Conservation (phyloP, 2,113 vertebrate species). For the Osmerus eperlanus region DNA sequence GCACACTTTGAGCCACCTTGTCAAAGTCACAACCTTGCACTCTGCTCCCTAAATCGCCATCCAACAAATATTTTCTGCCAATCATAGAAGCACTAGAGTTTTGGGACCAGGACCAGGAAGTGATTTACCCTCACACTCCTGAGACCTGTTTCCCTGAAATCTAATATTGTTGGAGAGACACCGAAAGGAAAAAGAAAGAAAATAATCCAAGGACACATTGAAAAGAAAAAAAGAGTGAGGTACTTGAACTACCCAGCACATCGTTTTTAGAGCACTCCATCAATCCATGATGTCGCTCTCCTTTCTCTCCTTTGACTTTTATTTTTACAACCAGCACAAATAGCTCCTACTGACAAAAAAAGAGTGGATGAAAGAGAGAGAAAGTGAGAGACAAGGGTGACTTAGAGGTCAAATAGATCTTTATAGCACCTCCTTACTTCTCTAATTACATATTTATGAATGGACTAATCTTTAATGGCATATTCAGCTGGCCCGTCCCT, state of each 20-base stretch:
- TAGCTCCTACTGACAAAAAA: conserved; percentile 14
- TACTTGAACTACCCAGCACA: conserved; percentile 46
- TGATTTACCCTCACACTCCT: conserved; percentile 60
- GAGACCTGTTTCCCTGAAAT: conserved; percentile 61
- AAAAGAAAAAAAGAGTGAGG: conserved; percentile 27
- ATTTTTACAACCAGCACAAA: conserved; percentile 20
- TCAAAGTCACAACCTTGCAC: conserved; percentile 40
- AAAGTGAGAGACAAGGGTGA: conserved; percentile 25
- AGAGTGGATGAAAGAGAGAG: conserved; percentile 21
- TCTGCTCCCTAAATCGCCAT: neutral
- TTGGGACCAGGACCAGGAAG: conserved; percentile 62
- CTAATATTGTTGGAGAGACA: conserved; percentile 44
- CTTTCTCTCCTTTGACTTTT: neutral
- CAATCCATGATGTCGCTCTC: conserved; percentile 27
- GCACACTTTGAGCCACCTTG: neutral
- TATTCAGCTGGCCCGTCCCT: conserved; percentile 30
- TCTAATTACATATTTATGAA: conserved; percentile 50
- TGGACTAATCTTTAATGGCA: conserved; percentile 49
- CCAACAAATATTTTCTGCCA: conserved; percentile 49
- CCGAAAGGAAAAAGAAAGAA: neutral
- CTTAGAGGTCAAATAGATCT: conserved; percentile 29
- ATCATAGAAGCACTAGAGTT: conserved; percentile 57
- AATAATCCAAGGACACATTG: no score
- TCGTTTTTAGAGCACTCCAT: conserved; percentile 59
- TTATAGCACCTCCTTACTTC: conserved; percentile 17